Evolutionary conservation across 2,797 vertebrate genomes (phyloP).

Genomic region (Spinibarbus caldwelli): DNA sequence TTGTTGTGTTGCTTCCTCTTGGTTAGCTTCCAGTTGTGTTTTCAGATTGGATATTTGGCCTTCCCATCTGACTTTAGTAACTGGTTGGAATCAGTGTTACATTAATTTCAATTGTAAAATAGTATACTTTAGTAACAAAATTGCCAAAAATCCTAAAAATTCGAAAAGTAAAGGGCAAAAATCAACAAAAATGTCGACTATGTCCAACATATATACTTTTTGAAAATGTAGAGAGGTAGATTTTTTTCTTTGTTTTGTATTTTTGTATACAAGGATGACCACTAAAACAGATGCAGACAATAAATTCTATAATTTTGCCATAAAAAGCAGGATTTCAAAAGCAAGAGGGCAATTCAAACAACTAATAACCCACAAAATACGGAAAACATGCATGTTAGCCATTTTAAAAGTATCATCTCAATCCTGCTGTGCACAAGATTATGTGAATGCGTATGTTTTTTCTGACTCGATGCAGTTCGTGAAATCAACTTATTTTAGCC

Average conservation of each 20-base stretch:
- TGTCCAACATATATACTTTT: slow-evolving; percentile 77
- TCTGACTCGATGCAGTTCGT: slow-evolving; percentile 72
- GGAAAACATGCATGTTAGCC: slow-evolving; percentile 71
- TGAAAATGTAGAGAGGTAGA: slow-evolving; percentile 67
- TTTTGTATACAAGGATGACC: slow-evolving; percentile 83
- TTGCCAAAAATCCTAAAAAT: slow-evolving; percentile 80
- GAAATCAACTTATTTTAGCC: slow-evolving; percentile 61
- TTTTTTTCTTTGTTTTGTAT: slow-evolving; percentile 72
- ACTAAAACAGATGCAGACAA: slow-evolving; percentile 65
- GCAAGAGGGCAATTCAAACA: slow-evolving; percentile 56
- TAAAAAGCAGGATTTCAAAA: slow-evolving; percentile 52
- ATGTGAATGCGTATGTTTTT: slow-evolving; percentile 70
- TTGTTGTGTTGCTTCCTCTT: slow-evolving; percentile 90
- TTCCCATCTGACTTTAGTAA: slow-evolving; percentile 77
- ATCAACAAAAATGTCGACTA: slow-evolving; percentile 66
- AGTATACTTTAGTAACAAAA: slow-evolving; percentile 87
- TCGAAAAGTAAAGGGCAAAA: slow-evolving; percentile 69
- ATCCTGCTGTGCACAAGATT: slow-evolving; percentile 59
- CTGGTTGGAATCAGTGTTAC: slow-evolving; percentile 72
- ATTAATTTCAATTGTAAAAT: slow-evolving; percentile 81
- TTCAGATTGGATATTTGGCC: slow-evolving; percentile 80
- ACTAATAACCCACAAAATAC: slow-evolving; percentile 63
- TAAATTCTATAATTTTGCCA: slow-evolving; percentile 59
- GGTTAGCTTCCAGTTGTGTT: slow-evolving; percentile 85
- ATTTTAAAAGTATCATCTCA: slow-evolving; percentile 53